Percentiles rank a stretch among this genome's conserved stretches.
phyloP scores from a whole-genome alignment of 2,888 invertebrate species.

The Acronicta alni region DNA sequence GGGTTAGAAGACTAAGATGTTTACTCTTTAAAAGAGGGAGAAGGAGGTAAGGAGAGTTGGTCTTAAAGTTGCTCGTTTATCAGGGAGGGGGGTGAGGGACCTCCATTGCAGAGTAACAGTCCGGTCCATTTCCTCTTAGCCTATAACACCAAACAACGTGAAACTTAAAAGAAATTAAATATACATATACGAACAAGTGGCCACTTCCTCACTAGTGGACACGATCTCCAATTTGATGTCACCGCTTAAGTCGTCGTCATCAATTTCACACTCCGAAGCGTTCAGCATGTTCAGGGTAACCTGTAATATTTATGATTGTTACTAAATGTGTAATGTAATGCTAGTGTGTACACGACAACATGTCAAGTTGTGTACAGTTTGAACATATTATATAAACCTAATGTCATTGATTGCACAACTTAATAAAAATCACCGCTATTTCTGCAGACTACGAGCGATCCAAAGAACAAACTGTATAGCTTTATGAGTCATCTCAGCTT shows the following conservation, averaged over 20 bases:
- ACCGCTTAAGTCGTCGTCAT: slow-evolving; percentile 94
- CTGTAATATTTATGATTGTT: slow-evolving; percentile 64
- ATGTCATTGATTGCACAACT: too few relatives aligned
- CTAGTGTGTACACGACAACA: too few relatives aligned
- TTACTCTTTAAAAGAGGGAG: not conserved
- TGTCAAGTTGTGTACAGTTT: too few relatives aligned
- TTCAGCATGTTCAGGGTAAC: slow-evolving; percentile 98
- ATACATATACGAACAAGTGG: slow-evolving; percentile 87
- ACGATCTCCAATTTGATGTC: slow-evolving; percentile 95
- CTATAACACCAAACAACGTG: slow-evolving; percentile 39
- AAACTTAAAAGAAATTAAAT: slow-evolving; percentile 62
- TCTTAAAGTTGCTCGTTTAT: slow-evolving; percentile 7
- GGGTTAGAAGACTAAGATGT: not conserved
- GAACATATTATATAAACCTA: too few relatives aligned
- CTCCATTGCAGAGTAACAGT: slow-evolving; percentile 41
- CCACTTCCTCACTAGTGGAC: slow-evolving; percentile 92
- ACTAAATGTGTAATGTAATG: too few relatives aligned
- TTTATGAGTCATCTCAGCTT: too few relatives aligned
- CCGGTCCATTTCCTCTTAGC: slow-evolving; percentile 22
- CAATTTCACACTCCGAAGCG: slow-evolving; percentile 96
- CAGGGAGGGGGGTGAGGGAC: slow-evolving; percentile 3
- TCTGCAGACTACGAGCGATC: too few relatives aligned
- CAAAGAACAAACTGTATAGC: too few relatives aligned
- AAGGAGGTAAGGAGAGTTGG: not conserved
- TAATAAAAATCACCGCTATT: too few relatives aligned